Percentiles rank a stretch among this genome's conserved stretches.
phyloP scores from a whole-genome alignment of 2,113 vertebrate species.

The Cyphomyrus discorhynchus region DNA sequence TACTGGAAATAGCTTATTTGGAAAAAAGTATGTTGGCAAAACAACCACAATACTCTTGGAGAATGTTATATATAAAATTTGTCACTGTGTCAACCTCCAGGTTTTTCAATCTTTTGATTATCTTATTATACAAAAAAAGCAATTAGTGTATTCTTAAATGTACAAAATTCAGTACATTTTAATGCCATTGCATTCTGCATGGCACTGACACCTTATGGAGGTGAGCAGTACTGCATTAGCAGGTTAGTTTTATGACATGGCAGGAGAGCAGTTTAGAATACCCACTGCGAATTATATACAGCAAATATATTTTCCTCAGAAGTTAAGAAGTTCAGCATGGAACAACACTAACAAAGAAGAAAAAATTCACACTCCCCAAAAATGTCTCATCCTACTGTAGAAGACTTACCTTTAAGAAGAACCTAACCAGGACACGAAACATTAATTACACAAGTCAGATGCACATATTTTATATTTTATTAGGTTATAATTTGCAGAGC shows the following conservation, averaged over 20 bases:
- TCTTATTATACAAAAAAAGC: neutral
- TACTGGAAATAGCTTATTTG: neutral
- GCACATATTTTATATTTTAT: slow-evolving; percentile 65
- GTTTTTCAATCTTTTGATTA: neutral
- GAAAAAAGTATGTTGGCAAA: neutral
- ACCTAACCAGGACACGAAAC: neutral
- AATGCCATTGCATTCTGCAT: neutral
- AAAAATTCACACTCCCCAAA: neutral
- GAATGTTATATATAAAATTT: neutral
- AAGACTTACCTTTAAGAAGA: neutral
- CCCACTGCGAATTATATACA: neutral
- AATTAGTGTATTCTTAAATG: neutral
- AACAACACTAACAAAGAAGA: neutral
- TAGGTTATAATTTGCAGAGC: slow-evolving; percentile 73
- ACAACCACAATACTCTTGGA: neutral
- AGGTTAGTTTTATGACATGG: neutral
- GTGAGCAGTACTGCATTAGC: neutral
- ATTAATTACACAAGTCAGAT: slow-evolving; percentile 29
- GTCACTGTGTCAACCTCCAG: neutral
- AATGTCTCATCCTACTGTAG: neutral
- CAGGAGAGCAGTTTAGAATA: neutral
- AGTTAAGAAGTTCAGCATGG: neutral
- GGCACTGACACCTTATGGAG: neutral
- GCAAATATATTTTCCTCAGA: neutral
- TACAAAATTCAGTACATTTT: neutral